Evolutionary conservation across 2,797 vertebrate species (phyloP), one percentile per base, ranked within the genome.

Genomic region (Molossus molossus): DNA sequence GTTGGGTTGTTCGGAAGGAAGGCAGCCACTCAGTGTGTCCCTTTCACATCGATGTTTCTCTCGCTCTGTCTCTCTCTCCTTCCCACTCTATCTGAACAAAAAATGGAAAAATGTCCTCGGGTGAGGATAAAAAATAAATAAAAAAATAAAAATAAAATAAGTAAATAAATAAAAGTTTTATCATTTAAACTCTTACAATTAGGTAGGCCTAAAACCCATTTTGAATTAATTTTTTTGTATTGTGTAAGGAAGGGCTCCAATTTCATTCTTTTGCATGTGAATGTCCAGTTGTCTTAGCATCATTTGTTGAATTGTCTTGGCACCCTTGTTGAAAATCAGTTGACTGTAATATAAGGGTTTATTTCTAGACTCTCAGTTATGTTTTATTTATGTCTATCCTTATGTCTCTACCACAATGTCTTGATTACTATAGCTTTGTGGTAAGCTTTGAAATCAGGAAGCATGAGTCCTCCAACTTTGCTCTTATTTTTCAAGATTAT

Each of bases 291-390:
- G 86, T 88, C 48, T n/a, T 76, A 21, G 14, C 58, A 27, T 48
- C 27, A 64, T 23, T 84, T 67, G 45, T 67, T 64, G 25, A 83
- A 83, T 33, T 75, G 40, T 75, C 40, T 62, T 60, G 27, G 29
- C 40, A n/a, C 23, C 33, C 67, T 29, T 87, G 27, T 75, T 75
- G 69, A 87, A 87, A 86, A 75, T 87, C 57, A 87, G 9, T 75
- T 73, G 57, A 60, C 53, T 5, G 15, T 62, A 33, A 62, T 57
- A 5, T 75, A 62, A 48, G 21, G 83, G 20, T 62, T 60, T 87
- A 48, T 73, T 60, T 87, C 37, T 75, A 75, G 70, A 75, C 37
- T 86, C 60, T 64, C 3, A 40, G 1, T 86, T 86, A 57, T 86
- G 50, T 53, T 53, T 84, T 21, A 25, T 67, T 67, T 84, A n/a